Base-by-base conservation (phyloP, 1,140 invertebrate genomes). In the Andricus grossulariae region DNA sequence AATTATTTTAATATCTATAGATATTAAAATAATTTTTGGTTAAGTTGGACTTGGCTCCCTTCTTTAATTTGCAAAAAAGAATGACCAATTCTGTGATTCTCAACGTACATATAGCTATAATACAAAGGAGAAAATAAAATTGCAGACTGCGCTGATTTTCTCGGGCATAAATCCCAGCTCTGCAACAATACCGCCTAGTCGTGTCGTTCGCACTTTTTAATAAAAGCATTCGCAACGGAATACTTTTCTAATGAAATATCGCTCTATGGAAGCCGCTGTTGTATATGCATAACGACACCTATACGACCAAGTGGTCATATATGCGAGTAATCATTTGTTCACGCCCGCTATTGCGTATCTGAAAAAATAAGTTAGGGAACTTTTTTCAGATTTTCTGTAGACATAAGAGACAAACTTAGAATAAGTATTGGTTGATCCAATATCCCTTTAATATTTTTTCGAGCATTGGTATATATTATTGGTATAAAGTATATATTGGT, bases 221-320 rank as follows among this genome's bases (percentile, higher is more conserved):
- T 85, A 83, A 86, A 85, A 86, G 81, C 85, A 81, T 82, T 84
- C 77, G 73, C 80, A 77, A 75, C 70, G 66, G 52, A 77, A 57
- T 81, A 77, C 81, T 75, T 73, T 45, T 75, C 75, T 83, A 84
- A 84, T 84, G 82, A 84, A 84, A 83, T 85, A 85, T 85, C 74
- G 70, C 76, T 76, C 77, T 74, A 77, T 77, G 54, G 80, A 81
- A 80, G 82, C 81, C 0, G 10, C 25, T 66, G 60, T n/a, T 39
- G 8, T 66, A 45, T 3, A 16, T 16, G 32, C 0, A 45, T 45
- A 45, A 45, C n/a, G 25, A 66, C 16, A 66, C 32, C 60, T 16
- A 66, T 66, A n/a, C 15, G n/a, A 32, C 39, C 39, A 25, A 66
- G 39, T 66, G 16, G 25, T 10, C 60, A 39, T 66, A 5, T 16